Evolutionary conservation across 2,888 invertebrate genomes (phyloP), one percentile per base, ranked within the genome.

Genomic region (Cryptocephalus primarius): DNA sequence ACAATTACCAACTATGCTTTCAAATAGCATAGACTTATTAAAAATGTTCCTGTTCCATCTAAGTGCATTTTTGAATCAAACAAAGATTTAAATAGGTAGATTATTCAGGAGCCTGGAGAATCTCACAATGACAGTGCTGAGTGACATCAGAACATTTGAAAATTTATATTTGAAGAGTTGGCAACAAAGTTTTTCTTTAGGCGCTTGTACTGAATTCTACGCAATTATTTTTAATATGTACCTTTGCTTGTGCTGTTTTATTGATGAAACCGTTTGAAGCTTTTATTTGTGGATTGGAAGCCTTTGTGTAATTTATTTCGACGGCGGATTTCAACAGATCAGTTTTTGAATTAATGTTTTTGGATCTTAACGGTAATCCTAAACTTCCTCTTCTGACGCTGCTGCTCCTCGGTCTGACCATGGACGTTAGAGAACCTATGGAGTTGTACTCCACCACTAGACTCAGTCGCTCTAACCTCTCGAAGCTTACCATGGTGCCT

Each of bases 381-480:
- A 78, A 76, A 60, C 79, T 79, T 1, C 77, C 74, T 31, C 79
- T 67, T 49, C 69, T 63, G 43, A 71, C 72, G 49, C 67, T 65
- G 47, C 65, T 70, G 47, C 70, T 56, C 43, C 66, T 53, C 6
- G 60, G 53, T 58, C 82, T 71, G 1, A 83, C 82, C 55, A 86
- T 62, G 0, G 85, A 86, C 51, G 83, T 79, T 42, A 86, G 67
- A 32, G 85, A 85, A 40, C 86, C 85, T 47, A 85, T 76, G 54
- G 84, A 85, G 64, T 86, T 86, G 66, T 79, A 85, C 56, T 85
- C 77, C 4, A 84, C 83, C 71, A 85, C 81, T 57, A 86, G 75
- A 62, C 84, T 84, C 40, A 86, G 67, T 11, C 36, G 36, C 4
- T 36, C 36, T 6, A 36, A 12, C 39, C 86, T 72, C 65, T 86